Percentiles rank a stretch among this genome's conserved stretches.
These are phyloP conservation scores for Platorchestia sp. DNA, from an alignment of 1,140 invertebrate species.

Conservation along the genomic window DNA sequence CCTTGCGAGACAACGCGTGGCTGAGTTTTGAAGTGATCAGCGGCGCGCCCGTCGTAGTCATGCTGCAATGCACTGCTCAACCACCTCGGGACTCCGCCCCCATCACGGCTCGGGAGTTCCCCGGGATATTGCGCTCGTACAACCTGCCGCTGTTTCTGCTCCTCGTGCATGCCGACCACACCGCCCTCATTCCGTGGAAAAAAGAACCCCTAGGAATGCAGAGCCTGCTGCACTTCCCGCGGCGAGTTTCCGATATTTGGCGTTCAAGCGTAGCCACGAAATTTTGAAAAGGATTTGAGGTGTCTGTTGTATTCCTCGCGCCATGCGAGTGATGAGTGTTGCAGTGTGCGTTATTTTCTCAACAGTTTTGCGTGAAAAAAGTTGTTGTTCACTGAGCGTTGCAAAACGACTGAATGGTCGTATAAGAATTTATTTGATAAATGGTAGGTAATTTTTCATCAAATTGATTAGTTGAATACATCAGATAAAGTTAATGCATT, in stretches of 20 bases:
- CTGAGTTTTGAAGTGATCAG: neutral
- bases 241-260: neutral
- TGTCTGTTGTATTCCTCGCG: neutral
- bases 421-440: no score
- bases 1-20: conserved; percentile 29
- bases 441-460: no score
- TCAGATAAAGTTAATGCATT: no score
- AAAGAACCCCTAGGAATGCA: neutral
- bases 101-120: neutral
- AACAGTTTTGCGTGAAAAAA: no score
- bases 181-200: neutral
- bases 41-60: neutral
- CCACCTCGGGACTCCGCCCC: conserved; percentile 21
- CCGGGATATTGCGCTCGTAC: neutral
- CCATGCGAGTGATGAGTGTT: no score
- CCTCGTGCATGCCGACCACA: neutral
- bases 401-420: no score
- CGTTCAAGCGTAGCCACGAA: neutral
- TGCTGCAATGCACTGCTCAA: conserved; percentile 6
- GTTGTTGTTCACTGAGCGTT: no score
- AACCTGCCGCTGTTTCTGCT: conserved; percentile 47
- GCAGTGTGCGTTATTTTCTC: no score
- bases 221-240: neutral
- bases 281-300: neutral
- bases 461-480: no score